Evolutionary conservation across 2,113 vertebrate genomes (phyloP), one percentile per base, ranked within the genome.

Genomic region (Oenanthe melanoleuca): DNA sequence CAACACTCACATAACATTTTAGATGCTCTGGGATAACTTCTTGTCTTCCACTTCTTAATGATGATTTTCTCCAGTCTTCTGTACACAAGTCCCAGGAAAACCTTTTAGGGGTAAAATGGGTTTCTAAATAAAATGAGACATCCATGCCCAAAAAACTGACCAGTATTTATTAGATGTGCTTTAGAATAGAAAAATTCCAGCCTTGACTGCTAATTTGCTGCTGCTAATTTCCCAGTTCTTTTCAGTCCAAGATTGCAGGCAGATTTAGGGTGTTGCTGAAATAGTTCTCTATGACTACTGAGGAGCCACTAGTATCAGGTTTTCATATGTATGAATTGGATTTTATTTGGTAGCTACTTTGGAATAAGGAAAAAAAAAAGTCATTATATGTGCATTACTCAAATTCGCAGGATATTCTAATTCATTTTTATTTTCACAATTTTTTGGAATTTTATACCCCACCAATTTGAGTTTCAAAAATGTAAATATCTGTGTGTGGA

Each of bases 291-390:
- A 8, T 61, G 33, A 24, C n/a, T 74, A 17, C 26, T 37, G 33
- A 64, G 11, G 25, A 79, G 23, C 2, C 26, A 67, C 12, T 77
- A 65, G 50, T 60, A 38, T 1, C 0, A 33, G 1, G 1, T 50
- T 88, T 86, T 69, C 20, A 28, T 59, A 44, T 0, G 0, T 21
- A 7, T 8, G 2, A n/a, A 10, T n/a, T 45, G 8, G 0, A 70
- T 86, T 86, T 47, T 52, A 59, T 87, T 84, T 67, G 34, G 9
- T 25, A 79, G 24, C 6, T 86, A 20, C 8, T 72, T 29, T 52
- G 17, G 31, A 67, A 8, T 7, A 1, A 7, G 28, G 18, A 11
- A 59, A 49, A 80, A 49, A 80, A 60, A 2, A 59, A 79, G 50
- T 24, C 1, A 13, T 52, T 64, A 12, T 15, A 29, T 3, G 2